Conservation (phyloP, 2,888 invertebrate species). For the Parascotia fuliginaria region DNA sequence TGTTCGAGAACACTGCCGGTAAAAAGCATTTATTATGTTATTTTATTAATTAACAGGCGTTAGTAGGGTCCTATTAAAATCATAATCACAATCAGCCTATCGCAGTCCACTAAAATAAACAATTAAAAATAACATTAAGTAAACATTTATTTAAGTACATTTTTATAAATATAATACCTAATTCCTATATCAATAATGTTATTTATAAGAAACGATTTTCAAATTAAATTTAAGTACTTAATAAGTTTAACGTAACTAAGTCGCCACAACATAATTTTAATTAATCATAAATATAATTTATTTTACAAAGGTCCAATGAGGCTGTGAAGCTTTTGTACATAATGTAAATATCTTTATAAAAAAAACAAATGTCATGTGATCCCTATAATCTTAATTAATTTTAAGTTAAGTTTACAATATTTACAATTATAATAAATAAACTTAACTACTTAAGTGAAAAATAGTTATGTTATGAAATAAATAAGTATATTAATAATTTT, state of each 20-base stretch:
- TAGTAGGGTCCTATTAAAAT: too few species aligned
- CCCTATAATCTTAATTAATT: conserved; percentile 30
- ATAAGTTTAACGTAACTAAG: conserved; percentile 46
- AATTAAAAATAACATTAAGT: conserved; percentile 5
- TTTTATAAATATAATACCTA: conserved; percentile 14
- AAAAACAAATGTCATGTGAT: conserved; percentile 42
- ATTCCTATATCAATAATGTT: conserved; percentile 22
- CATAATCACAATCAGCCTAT: too few species aligned
- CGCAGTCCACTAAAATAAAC: conserved; percentile 21
- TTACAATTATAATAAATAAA: conserved; percentile 17
- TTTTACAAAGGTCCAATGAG: conserved; percentile 71
- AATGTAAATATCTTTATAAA: conserved; percentile 69
- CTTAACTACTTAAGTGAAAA: neutral
- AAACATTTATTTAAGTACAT: conserved; percentile 9
- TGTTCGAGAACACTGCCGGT: conserved; percentile 19
- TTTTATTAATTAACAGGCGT: too few species aligned
- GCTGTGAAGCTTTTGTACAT: conserved; percentile 77
- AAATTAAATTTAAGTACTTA: conserved; percentile 44
- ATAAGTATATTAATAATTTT: too few species aligned
- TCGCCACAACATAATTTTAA: conserved; percentile 65
- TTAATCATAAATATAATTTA: conserved; percentile 34
- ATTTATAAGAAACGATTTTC: conserved; percentile 25
- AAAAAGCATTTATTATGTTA: conserved; percentile 30
- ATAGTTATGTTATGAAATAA: too few species aligned
- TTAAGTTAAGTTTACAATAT: conserved; percentile 16